phyloP scores from a whole-genome alignment of 2,113 vertebrate genomes.

The Poeciliopsis prolifica region DNA sequence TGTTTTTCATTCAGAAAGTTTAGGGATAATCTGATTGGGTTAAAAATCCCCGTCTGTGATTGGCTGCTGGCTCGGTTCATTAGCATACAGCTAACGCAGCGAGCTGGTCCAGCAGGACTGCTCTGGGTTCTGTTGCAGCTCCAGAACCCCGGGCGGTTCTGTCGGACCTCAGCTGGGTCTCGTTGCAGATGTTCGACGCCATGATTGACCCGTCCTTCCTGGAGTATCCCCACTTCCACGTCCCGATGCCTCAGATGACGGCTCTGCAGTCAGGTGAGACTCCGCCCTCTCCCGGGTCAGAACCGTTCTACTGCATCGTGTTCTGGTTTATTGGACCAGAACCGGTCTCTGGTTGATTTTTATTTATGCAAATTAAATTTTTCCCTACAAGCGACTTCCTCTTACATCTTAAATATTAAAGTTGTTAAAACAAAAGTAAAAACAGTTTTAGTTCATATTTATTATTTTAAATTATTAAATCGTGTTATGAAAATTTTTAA shows the following conservation, averaged over 20 bases:
- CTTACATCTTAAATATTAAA: background rate
- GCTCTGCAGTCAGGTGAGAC: conserved; percentile 59
- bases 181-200: conserved; percentile 58
- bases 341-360: background rate
- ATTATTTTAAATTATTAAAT: background rate
- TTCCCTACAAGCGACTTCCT: too few relatives aligned
- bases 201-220: conserved; percentile 56
- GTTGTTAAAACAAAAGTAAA: too few relatives aligned
- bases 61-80: too few relatives aligned
- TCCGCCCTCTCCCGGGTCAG: too few relatives aligned
- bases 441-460: background rate
- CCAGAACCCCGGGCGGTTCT: too few relatives aligned
- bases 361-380: background rate
- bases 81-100: too few relatives aligned
- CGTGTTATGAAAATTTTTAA: too few relatives aligned
- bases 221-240: conserved; percentile 44
- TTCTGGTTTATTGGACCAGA: too few relatives aligned
- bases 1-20: too few relatives aligned
- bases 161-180: background rate
- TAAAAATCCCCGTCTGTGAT: too few relatives aligned
- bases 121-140: background rate
- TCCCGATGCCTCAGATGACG: conserved; percentile 23
- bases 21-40: too few relatives aligned
- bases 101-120: background rate
- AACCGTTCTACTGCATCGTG: too few relatives aligned